Base-by-base conservation (phyloP, 2,113 vertebrate species). In the Lepisosteus oculatus region DNA sequence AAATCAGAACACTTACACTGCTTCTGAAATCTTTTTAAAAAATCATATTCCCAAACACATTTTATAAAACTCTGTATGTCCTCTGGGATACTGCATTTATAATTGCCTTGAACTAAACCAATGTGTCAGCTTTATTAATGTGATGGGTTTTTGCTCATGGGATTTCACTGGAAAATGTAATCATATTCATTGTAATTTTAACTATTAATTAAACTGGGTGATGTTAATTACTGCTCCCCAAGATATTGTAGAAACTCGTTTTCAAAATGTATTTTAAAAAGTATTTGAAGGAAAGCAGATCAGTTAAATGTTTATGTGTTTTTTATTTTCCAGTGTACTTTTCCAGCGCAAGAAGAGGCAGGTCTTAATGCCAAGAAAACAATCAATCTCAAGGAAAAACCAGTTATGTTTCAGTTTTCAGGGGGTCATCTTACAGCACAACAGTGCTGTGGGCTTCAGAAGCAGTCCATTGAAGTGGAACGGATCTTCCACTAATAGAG, bases 131-230 rank as follows among this genome's bases (percentile, higher is more conserved):
- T 67, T 7, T 15, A 67, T 55, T 61, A 68, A 15, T 54, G 3
- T 44, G 65, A 55, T 45, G 13, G 43, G 51, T 54, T 68, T 6
- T 62, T 42, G 14, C 65, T n/a, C 72, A 61, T 43, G 72, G 72
- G 72, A 73, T 29, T 62, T 15, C 42, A 42, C 54, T 72, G 42
- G 67, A 62, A 68, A 73, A 67, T 61, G 55, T 12, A 72, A 67
- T 73, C 56, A 61, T 56, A 61, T 8, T 62, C 65, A 8, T 43
- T 41, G 55, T 43, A 65, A 15, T 68, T 54, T 61, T 51, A 47
- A 11, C 17, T 54, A 73, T 61, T 67, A 65, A 67, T 72, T 72
- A 72, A 56, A 54, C 45, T 43, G 67, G 43, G 7, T 68, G 61
- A 12, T 12, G 15, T 43, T 73, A 73, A 68, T 73, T 61, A 68